Evolutionary conservation across 2,888 invertebrate species (phyloP).

Genomic region (Pasiphila rectangulata): DNA sequence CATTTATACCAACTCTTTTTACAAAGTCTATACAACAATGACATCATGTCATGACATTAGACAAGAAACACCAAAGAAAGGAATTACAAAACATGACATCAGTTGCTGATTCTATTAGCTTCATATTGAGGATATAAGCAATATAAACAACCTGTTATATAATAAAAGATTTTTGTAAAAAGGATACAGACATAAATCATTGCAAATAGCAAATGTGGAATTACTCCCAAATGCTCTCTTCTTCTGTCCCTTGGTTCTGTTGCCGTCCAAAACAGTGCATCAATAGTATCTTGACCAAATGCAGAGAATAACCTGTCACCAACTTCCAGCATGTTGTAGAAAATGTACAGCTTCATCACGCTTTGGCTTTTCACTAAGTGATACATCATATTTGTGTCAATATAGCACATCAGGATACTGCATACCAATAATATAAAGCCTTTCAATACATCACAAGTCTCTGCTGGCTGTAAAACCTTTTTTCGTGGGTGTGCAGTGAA

Average conservation of each 20-base stretch:
- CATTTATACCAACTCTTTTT: no score
- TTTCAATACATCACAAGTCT: constrained; percentile 97
- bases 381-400: constrained; percentile 99
- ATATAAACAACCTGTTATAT: no score
- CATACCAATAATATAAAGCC: constrained; percentile 92
- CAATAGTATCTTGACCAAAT: constrained; percentile 98
- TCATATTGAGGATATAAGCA: no score
- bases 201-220: constrained; percentile 95
- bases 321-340: constrained; percentile 99
- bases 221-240: constrained; percentile 90
- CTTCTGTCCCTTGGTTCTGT: constrained; percentile 94
- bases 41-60: constrained; percentile 6
- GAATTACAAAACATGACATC: constrained; percentile 2
- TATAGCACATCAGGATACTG: constrained; percentile 91
- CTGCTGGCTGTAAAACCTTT: constrained; percentile 89
- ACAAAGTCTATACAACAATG: no score
- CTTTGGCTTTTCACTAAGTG: constrained; percentile 98
- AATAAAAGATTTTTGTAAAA: constrained; percentile 50
- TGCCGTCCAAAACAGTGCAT: constrained; percentile 99
- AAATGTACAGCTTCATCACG: constrained; percentile 99
- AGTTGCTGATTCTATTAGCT: constrained; percentile 3
- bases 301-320: constrained; percentile 97
- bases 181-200: constrained; percentile 97
- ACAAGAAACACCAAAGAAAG: background rate
- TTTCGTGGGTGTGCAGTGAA: constrained; percentile 62